Percentiles rank a stretch among this genome's conserved stretches.
phyloP scores from a whole-genome alignment of 64 coral and sea anemone genomes.

The Pocillopora damicornis region DNA sequence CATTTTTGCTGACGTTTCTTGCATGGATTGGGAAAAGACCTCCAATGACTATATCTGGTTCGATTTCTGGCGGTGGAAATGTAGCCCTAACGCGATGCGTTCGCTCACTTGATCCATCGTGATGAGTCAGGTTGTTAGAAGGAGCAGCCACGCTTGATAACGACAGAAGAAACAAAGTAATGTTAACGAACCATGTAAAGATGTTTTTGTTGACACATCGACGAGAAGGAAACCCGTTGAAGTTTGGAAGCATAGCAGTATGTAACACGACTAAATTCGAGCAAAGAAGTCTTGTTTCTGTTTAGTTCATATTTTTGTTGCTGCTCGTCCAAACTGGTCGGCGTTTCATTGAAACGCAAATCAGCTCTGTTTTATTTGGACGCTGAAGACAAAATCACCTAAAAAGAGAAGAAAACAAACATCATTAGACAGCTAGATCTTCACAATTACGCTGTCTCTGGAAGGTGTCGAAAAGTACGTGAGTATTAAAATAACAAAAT shows the following conservation, averaged over 20 bases:
- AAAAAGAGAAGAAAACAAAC: background rate
- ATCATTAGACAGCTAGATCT: background rate
- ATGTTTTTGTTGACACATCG: background rate
- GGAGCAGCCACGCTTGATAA: background rate
- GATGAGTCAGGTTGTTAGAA: background rate
- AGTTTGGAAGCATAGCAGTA: background rate
- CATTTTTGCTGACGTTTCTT: background rate
- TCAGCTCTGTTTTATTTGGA: constrained; percentile 22
- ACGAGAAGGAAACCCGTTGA: background rate
- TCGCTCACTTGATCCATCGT: background rate
- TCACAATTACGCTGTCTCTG: background rate
- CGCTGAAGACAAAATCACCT: background rate
- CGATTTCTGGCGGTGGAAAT: constrained; percentile 15
- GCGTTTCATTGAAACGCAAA: background rate
- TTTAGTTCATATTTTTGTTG: background rate
- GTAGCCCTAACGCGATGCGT: constrained; percentile 22
- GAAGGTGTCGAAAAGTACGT: background rate
- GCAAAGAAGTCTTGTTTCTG: background rate
- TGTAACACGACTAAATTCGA: background rate
- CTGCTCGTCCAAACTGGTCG: background rate
- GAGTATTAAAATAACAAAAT: background rate
- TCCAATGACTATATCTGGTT: constrained; percentile 60
- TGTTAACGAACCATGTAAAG: background rate
- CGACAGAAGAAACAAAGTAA: background rate
- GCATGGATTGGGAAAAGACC: constrained; percentile 72